phyloP scores from a whole-genome alignment of 2,888 invertebrate species.

The Galerucella pusilla region DNA sequence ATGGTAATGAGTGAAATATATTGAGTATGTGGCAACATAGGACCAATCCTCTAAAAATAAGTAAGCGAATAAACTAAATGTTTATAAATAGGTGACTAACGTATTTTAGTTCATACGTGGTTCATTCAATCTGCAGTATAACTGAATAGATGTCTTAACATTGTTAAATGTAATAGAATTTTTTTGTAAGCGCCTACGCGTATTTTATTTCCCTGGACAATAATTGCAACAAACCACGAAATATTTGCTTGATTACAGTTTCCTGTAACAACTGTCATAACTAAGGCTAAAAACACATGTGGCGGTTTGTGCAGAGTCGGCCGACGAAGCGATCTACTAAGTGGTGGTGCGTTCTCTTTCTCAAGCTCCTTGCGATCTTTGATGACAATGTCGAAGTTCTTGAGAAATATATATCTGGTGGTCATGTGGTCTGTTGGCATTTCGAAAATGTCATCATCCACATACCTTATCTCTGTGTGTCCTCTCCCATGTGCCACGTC shows the following conservation, averaged over 20 bases:
- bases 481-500: no score
- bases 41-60: constrained; percentile 29
- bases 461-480: no score
- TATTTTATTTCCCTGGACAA: not conserved
- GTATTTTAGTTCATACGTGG: constrained; percentile 17
- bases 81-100: constrained; percentile 23
- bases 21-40: constrained; percentile 27
- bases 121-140: not conserved
- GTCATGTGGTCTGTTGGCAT: no score
- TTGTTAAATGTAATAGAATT: not conserved
- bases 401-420: no score
- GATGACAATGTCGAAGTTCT: no score
- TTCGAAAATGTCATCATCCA: no score
- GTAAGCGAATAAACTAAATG: not conserved
- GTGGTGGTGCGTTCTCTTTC: no score
- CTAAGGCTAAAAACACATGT: no score
- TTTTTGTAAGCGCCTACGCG: not conserved
- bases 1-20: not conserved
- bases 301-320: no score
- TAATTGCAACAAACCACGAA: not conserved
- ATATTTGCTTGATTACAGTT: not conserved
- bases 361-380: no score
- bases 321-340: no score
- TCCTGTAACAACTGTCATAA: no score
- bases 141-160: not conserved